These are phyloP conservation scores for Trichonephila inaurata DNA, from an alignment of 1,140 invertebrate genomes.

Conservation along the genomic window DNA sequence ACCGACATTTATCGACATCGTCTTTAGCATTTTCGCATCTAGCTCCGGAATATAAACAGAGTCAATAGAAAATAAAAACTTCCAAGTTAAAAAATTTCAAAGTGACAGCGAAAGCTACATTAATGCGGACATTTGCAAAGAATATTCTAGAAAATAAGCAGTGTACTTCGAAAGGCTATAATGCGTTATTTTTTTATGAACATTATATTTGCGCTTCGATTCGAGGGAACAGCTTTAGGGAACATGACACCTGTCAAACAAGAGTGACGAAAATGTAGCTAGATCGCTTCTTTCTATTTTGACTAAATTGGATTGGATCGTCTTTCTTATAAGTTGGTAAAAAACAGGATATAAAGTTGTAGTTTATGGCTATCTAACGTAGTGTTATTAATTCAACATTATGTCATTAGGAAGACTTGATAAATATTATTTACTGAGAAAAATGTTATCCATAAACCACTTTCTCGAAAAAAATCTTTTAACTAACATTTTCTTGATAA, in stretches of 20 bases:
- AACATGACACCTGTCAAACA: conserved; percentile 35
- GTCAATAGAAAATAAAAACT: neutral
- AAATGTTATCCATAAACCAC: too few relatives aligned
- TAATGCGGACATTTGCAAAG: conserved; percentile 39
- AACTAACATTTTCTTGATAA: too few relatives aligned
- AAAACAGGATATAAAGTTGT: neutral
- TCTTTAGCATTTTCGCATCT: neutral
- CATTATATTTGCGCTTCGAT: neutral
- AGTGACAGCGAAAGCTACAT: conserved; percentile 33
- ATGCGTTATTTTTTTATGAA: neutral
- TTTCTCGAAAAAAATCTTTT: too few relatives aligned
- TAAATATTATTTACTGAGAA: too few relatives aligned
- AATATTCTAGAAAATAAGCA: neutral
- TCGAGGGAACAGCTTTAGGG: neutral
- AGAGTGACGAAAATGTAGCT: conserved; percentile 14
- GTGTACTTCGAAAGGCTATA: neutral
- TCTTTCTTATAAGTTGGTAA: neutral
- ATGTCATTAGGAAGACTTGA: too few relatives aligned
- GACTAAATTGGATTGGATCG: conserved; percentile 17
- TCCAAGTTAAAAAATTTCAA: neutral
- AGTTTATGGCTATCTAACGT: neutral
- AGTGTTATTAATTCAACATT: too few relatives aligned
- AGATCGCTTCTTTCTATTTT: conserved; percentile 16
- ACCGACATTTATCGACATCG: neutral
- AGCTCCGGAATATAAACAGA: neutral